Evolutionary conservation across 1,140 invertebrate species (phyloP), one percentile per base, ranked within the genome.

Genomic region (Zaprionus africanus): DNA sequence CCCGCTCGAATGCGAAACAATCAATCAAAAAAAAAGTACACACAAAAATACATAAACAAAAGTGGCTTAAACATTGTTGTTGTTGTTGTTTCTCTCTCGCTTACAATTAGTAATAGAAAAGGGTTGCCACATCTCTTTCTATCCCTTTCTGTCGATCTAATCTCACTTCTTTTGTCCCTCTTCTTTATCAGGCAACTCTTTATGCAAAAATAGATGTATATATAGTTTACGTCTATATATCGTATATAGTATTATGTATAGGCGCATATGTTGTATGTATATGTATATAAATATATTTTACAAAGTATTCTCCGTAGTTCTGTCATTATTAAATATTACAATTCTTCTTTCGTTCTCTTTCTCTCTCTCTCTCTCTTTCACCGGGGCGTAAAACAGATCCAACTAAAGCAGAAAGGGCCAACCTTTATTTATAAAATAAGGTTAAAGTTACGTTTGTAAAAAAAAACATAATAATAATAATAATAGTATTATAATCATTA

Each of bases 351-450:
- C 31, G 22, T 22, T 63, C 28, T 19, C 15, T 28, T 15, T 24
- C 19, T 5, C 46, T 51, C 11, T 49, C 19, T 22, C 19, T 51
- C 15, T 43, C 19, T 49, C 46, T 22, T 19, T 49, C 22, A 5
- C 19, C 46, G 9, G 46, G 7, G 49, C 38, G 31, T 41, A 62
- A 61, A 70, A 60, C 31, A 36, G 15, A 24, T 49, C 17, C 12
- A 56, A 67, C 43, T 28, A 53, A 41, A 74, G 57, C 57, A 19
- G 36, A 61, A 67, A 54, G 34, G 28, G 60, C 73, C 76, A 85
- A 85, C 82, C 82, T 82, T 85, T 85, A 85, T 85, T 85, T 85
- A 85, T 85, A 85, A 85, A 85, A 85, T 85, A 85, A 85, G 82
- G 82, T 85, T 73, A 31, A 75, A 68, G 68, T 63, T 56, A 53